phyloP scores from a whole-genome alignment of 2,797 vertebrate species.

The Sciurus vulgaris region DNA sequence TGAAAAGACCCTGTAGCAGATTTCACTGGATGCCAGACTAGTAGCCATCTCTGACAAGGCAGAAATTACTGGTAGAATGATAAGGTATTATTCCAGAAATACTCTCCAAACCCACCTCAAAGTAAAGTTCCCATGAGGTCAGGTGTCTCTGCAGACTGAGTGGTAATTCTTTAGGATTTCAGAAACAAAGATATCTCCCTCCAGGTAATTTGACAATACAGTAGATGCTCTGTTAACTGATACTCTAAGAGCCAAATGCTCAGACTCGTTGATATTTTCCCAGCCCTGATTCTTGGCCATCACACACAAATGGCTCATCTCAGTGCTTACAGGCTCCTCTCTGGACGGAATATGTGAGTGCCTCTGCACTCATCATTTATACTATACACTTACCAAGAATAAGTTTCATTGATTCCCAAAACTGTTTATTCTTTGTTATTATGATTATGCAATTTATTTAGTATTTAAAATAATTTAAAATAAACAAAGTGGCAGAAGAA shows the following conservation, averaged over 20 bases:
- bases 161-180: conserved; percentile 26
- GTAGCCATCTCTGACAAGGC: neutral
- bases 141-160: neutral
- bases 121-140: neutral
- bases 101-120: neutral
- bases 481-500: neutral
- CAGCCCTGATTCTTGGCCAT: neutral
- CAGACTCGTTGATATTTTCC: neutral
- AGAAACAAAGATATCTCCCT: conserved; percentile 62
- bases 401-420: neutral
- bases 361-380: neutral
- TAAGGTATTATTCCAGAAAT: neutral
- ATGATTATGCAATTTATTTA: neutral
- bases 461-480: conserved; percentile 55
- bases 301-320: neutral
- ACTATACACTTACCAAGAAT: neutral
- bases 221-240: neutral
- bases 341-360: neutral
- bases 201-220: conserved; percentile 35
- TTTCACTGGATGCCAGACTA: neutral
- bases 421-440: neutral
- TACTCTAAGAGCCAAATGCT: neutral
- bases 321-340: neutral
- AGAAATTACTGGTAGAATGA: neutral
- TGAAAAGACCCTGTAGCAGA: neutral